Base-by-base conservation (phyloP, 2,888 invertebrate species). In the Agrochola circellaris region DNA sequence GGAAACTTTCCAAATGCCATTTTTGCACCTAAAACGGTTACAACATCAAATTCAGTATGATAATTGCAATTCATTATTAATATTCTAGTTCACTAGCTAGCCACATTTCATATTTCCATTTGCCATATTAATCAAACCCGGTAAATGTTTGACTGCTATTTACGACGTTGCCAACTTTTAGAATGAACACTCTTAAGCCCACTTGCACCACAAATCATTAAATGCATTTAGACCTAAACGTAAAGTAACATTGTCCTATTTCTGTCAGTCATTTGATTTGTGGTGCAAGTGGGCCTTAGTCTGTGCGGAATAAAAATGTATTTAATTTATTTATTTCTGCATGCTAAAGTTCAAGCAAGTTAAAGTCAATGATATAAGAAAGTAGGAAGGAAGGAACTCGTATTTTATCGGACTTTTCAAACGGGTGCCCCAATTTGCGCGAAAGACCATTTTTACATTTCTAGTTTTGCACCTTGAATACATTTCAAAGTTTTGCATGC, bases 401-500 rank as follows among this genome's bases (percentile, higher is more conserved):
- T 74, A 66, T 69, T 75, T 76, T 72, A 85, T 76, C 68, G 17
- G 58, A 81, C 72, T 69, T 75, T 76, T 66, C 6, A 51, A 82
- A 73, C 30, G 56, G 58, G 13, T 23, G 78, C 23, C 62, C 78
- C 68, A 83, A 79, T 66, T 61, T 51, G 48, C n/a, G 4, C 30
- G 69, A 66, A 61, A 74, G 30, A 23, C 20, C 48, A 66, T 75
- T 85, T 84, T 67, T 68, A 58, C 54, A 73, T 70, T 73, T 69
- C 68, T 65, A 67, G 74, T 60, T 69, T 68, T 78, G 78, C 68
- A 82, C 71, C 65, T 77, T 58, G 78, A 77, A 85, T 83, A 62
- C 34, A 56, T 72, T 78, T 82, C 26, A 54, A 85, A 85, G 17
- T 82, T 82, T 74, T 17, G 65, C 71, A 62, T 74, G 65, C 68